Percentiles rank a stretch among this genome's conserved stretches.
These are phyloP conservation scores for Brassicogethes aeneus DNA, from an alignment of 2,888 invertebrate species.

Conservation along the genomic window DNA sequence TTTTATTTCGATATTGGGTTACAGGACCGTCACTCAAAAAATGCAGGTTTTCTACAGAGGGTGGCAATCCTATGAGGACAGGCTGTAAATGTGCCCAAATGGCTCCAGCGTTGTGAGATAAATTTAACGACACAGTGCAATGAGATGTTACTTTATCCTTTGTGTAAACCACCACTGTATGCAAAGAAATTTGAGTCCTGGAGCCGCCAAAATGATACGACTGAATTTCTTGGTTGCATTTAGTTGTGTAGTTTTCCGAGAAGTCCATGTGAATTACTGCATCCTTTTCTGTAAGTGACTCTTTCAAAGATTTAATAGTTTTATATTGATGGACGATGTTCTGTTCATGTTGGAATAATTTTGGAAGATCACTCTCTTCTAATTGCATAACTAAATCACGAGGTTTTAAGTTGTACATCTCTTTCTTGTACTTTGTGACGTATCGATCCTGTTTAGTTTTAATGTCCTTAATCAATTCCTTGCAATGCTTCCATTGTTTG, in stretches of 20 bases:
- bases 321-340: conserved; percentile 8
- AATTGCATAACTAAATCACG: conserved; percentile 2
- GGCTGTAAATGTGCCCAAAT: conserved; percentile 21
- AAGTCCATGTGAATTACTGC: too few species aligned
- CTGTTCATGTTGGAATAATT: conserved; percentile 5
- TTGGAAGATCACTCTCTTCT: conserved; percentile 2
- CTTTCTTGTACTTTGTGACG: too few species aligned
- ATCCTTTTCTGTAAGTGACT: conserved; percentile 9
- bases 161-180: too few species aligned
- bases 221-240: too few species aligned
- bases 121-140: conserved; percentile 26
- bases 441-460: conserved; percentile 3
- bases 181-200: too few species aligned
- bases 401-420: too few species aligned
- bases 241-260: too few species aligned
- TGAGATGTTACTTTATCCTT: conserved; percentile 14
- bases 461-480: too few species aligned
- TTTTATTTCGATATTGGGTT: conserved; percentile 5
- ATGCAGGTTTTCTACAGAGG: conserved; percentile 7
- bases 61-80: conserved; percentile 17
- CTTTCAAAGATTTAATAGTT: conserved; percentile 5
- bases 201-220: too few species aligned
- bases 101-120: conserved; percentile 20
- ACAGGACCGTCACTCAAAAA: conserved; percentile 5
- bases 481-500: too few species aligned